Percentiles rank a stretch among this genome's conserved stretches.
phyloP scores from a whole-genome alignment of 2,888 invertebrate genomes.

The Pseudococcus viburni region DNA sequence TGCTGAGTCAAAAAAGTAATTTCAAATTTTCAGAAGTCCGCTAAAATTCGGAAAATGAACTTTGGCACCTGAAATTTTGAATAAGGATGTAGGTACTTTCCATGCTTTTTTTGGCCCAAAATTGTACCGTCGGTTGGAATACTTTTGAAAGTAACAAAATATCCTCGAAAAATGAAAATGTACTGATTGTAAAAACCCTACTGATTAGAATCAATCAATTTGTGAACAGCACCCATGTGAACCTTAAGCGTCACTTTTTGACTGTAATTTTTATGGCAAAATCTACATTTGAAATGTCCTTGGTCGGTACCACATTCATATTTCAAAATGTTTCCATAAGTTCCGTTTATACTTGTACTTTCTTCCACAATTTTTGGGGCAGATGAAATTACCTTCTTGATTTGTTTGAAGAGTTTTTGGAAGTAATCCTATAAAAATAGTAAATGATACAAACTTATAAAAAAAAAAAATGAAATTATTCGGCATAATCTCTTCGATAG shows the following conservation, averaged over 20 bases:
- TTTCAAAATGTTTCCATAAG: conserved; percentile 75
- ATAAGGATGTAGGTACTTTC: too few relatives aligned
- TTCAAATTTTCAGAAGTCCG: too few relatives aligned
- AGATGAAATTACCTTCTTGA: background rate
- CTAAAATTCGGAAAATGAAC: too few relatives aligned
- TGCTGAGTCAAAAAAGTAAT: too few relatives aligned
- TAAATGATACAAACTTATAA: too few relatives aligned
- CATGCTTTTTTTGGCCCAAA: too few relatives aligned
- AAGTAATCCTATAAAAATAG: background rate
- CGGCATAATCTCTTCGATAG: too few relatives aligned
- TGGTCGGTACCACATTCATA: conserved; percentile 76
- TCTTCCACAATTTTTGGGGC: conserved; percentile 58
- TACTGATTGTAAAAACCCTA: background rate
- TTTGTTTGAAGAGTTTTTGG: background rate
- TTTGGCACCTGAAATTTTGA: too few relatives aligned
- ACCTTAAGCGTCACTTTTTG: conserved; percentile 71
- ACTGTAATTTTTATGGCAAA: conserved; percentile 76
- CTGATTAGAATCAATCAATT: background rate
- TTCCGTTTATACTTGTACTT: conserved; percentile 71
- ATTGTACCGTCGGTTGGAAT: too few relatives aligned
- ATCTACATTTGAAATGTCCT: conserved; percentile 76
- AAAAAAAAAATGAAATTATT: too few relatives aligned
- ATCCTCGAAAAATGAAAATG: background rate
- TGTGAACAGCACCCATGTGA: conserved; percentile 66
- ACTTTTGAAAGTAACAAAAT: background rate